Evolutionary conservation across 2,888 invertebrate species (phyloP), one percentile per base, ranked within the genome.

Genomic region (Asteroscopus sphinx): DNA sequence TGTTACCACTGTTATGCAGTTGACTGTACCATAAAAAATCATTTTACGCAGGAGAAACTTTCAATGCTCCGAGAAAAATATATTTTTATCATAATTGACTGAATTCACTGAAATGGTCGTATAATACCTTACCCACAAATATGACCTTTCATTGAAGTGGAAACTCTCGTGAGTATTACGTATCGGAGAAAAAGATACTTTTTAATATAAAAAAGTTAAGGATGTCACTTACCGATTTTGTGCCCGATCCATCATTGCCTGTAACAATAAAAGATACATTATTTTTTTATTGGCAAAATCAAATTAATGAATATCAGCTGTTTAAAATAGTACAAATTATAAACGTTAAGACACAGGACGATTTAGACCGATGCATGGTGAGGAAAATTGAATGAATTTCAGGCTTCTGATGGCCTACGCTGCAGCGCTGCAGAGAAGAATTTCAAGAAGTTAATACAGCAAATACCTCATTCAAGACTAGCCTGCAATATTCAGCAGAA

Each of bases 151-250:
- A 16, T 36, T 52, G 15, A 37, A 42, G 17, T 37, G 9, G 7
- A 28, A 15, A 5, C 15, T 28, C 6, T 40, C 13, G 6, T 17
- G 2, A 1, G 15, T 15, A 39, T 6, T 2, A 17, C 9, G 6
- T 1, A 3, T 40, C 15, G 6, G 12, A 7, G 6, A 32, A 21
- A 35, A 53, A 54, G 2, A 45, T 7, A 16, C 15, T 36, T 49
- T 32, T 30, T 45, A 26, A 32, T 39, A 25, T 32, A 13, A n/a
- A 3, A 13, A 30, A 28, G 21, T 32, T 8, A 35, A 6, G 16
- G 12, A 11, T 46, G 5, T 5, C 3, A 76, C 80, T 80, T 63
- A 80, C 80, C 66, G 63, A 67, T 57, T 78, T 79, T 11, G 46
- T 41, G 21, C 56, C 73, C 48, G 47, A 21, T 47, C 67, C 76